Conservation (phyloP, 2,113 vertebrate genomes). For the Hypocryptadius cinnamomeus region DNA sequence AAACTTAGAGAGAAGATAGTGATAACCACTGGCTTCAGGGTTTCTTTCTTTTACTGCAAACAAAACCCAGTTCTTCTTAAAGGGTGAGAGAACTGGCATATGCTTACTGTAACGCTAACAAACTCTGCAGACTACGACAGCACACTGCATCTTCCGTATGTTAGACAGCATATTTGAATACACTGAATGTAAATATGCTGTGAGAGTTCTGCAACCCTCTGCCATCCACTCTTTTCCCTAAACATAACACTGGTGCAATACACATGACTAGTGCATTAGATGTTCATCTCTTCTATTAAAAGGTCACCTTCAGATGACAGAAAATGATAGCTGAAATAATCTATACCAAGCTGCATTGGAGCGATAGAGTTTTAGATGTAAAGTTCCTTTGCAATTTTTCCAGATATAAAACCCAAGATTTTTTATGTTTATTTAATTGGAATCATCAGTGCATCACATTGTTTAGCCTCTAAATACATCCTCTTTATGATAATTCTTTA, state of each 20-base stretch:
- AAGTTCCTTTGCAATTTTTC: neutral
- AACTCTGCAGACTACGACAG: slow-evolving; percentile 17
- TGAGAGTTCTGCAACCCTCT: neutral
- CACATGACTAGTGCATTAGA: neutral
- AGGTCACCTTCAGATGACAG: neutral
- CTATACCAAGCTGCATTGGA: neutral
- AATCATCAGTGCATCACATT: neutral
- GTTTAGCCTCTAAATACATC: neutral
- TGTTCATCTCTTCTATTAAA: neutral
- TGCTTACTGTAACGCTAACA: neutral
- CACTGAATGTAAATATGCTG: neutral
- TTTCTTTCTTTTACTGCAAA: neutral
- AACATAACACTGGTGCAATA: neutral
- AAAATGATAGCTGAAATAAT: neutral
- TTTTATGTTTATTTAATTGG: neutral
- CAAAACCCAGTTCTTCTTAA: neutral
- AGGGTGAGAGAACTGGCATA: neutral
- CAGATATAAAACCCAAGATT: accelerated
- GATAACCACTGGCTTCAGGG: neutral
- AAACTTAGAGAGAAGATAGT: neutral
- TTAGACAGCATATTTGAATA: neutral
- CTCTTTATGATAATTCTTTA: neutral
- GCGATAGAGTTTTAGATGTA: neutral
- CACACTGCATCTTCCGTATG: neutral
- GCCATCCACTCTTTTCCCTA: neutral